Conservation (phyloP, 1,140 invertebrate genomes). For the Drosophila setifemur region DNA sequence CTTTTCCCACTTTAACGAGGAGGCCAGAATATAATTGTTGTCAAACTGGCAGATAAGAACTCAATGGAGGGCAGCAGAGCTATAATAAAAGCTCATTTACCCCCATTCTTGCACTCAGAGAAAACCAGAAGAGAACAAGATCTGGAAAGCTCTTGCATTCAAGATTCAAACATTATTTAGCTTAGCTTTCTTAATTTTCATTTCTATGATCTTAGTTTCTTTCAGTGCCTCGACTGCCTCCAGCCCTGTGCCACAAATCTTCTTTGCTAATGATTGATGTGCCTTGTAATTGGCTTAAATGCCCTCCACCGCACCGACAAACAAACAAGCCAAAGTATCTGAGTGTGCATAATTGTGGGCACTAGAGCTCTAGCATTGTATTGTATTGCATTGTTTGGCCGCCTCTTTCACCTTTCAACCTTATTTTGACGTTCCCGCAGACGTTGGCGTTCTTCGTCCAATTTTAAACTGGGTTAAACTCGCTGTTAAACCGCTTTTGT, state of each 20-base stretch:
- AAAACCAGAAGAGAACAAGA: too few relatives aligned
- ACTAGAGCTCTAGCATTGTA: neutral
- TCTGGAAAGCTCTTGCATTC: too few relatives aligned
- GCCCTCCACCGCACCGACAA: constrained; percentile 44
- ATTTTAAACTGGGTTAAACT: constrained; percentile 28
- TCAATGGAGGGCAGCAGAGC: neutral
- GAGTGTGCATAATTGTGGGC: constrained; percentile 1
- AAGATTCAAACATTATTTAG: too few relatives aligned
- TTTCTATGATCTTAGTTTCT: too few relatives aligned
- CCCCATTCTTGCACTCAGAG: neutral
- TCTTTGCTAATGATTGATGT: constrained; percentile 61
- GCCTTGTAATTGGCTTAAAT: constrained; percentile 68
- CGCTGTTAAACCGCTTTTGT: constrained; percentile 17
- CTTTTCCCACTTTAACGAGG: too few relatives aligned
- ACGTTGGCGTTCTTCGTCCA: constrained; percentile 15
- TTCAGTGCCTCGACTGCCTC: constrained; percentile 3
- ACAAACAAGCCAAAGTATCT: constrained; percentile 15
- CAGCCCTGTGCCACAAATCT: constrained; percentile 15
- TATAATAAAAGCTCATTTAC: neutral
- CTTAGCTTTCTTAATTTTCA: too few relatives aligned
- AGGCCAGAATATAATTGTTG: constrained; percentile 18
- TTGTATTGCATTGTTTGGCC: neutral
- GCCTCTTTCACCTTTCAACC: constrained; percentile 34
- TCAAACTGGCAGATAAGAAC: constrained; percentile 35
- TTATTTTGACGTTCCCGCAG: constrained; percentile 35